phyloP scores from a whole-genome alignment of 2,113 vertebrate genomes.

The Boleophthalmus pectinirostris region DNA sequence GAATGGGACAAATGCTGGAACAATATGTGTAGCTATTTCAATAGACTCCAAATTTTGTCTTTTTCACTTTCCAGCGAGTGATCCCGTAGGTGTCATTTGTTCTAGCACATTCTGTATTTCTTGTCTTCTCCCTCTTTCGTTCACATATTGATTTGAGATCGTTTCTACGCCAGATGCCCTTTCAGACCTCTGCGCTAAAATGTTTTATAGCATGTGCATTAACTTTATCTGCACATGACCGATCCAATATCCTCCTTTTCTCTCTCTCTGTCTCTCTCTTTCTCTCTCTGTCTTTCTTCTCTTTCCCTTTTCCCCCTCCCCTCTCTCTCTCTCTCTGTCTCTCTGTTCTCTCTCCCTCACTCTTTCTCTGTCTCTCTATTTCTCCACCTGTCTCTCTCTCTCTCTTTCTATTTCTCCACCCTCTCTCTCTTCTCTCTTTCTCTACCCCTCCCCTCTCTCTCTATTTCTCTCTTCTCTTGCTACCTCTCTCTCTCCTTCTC shows the following conservation, averaged over 20 bases:
- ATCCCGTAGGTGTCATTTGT: background rate
- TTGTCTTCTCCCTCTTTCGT: background rate
- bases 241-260: background rate
- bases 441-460: too few species aligned
- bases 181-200: too few species aligned
- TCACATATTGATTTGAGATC: background rate
- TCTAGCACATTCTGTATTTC: background rate
- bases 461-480: too few species aligned
- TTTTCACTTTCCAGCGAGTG: background rate
- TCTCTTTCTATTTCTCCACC: too few species aligned
- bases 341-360: too few species aligned
- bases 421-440: too few species aligned
- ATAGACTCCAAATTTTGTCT: background rate
- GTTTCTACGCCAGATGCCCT: background rate
- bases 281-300: slow-evolving; percentile 19
- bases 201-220: background rate
- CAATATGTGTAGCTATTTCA: background rate
- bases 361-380: too few species aligned
- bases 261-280: slow-evolving; percentile 43
- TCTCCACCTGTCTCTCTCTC: too few species aligned
- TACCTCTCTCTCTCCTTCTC: too few species aligned
- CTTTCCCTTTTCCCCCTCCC: too few species aligned
- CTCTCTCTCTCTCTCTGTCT: too few species aligned
- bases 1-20: background rate
- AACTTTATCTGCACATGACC: background rate